Evolutionary conservation across 2,888 invertebrate genomes (phyloP).

Genomic region (Hyposoter dolosus): DNA sequence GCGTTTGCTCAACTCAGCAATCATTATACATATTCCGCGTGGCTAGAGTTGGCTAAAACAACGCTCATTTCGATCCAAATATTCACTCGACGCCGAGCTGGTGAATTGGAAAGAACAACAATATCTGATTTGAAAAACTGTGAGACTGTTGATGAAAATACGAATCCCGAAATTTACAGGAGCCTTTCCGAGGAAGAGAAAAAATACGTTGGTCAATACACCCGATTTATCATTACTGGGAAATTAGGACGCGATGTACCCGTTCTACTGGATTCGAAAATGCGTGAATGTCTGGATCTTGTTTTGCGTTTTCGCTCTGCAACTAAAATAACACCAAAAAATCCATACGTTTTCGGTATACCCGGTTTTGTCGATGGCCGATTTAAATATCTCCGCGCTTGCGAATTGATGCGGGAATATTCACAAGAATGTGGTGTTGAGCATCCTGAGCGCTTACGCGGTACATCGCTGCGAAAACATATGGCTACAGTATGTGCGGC

Average conservation of each 20-base stretch:
- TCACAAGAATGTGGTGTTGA: conserved; percentile 44
- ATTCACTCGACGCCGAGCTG: conserved; percentile 40
- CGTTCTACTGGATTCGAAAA: neutral
- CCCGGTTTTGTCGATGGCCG: conserved; percentile 40
- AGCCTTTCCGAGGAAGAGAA: conserved; percentile 6
- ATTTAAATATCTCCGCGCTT: conserved; percentile 42
- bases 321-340: neutral
- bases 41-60: neutral
- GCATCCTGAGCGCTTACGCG: conserved; percentile 54
- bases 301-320: neutral
- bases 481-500: conserved; percentile 55
- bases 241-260: conserved; percentile 14
- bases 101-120: conserved; percentile 32
- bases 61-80: conserved; percentile 5
- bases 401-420: conserved; percentile 39
- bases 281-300: neutral
- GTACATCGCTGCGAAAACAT: conserved; percentile 50
- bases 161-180: neutral
- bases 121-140: conserved; percentile 21
- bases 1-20: conserved; percentile 2
- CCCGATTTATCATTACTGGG: conserved; percentile 5
- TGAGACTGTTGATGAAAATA: conserved; percentile 15
- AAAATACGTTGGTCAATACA: neutral
- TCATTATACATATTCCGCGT: conserved; percentile 9
- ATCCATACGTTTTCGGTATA: conserved; percentile 48